Base-by-base conservation (phyloP, 2,113 vertebrate species). In the Brachionichthys hirsutus region DNA sequence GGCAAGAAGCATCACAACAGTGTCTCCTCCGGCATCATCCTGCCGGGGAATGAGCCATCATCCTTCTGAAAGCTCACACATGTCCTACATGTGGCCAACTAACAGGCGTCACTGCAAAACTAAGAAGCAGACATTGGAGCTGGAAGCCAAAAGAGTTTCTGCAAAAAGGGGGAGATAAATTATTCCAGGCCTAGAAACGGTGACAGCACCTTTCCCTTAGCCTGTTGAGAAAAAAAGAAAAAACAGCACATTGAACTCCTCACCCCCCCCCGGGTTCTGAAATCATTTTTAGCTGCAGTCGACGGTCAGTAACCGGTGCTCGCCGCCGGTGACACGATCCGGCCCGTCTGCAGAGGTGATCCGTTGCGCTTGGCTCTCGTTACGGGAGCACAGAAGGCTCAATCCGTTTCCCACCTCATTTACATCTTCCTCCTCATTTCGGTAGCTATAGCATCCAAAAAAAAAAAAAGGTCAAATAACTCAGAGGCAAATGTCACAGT, bases 341-440 rank as follows among this genome's bases (percentile, higher is more conserved):
- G 85, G 85, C 86, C 89, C 90, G 24, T 90, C 78, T 86, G 86
- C 86, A 88, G 93, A 93, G 92, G 92, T 91, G 91, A 92, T 92
- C 90, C 92, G 81, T 93, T 91, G 92, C 92, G 87, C 92, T 93
- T 90, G 92, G 90, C 90, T 91, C 89, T 61, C 55, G 17, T 22
- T 16, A 8, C 18, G 61, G 38, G 14, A 59, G 6, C 22, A 38
- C 36, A 38, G 24, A 3, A 12, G 62, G 77, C 69, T 70, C 67
- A 55, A 75, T 77, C 68, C 69, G 52, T 44, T 52, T 50, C 47
- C 56, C 34, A 56, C 54, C 63, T 82, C 49, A 55, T 78, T 84
- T 78, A 51, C 64, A 66, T 54, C 47, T 55, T 62, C 30, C 19
- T 10, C 62, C 36, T 15, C 62, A 34, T 35, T 40, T 54, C 36